phyloP scores from a whole-genome alignment of 2,113 vertebrate genomes.

The Stigmatopora argus region DNA sequence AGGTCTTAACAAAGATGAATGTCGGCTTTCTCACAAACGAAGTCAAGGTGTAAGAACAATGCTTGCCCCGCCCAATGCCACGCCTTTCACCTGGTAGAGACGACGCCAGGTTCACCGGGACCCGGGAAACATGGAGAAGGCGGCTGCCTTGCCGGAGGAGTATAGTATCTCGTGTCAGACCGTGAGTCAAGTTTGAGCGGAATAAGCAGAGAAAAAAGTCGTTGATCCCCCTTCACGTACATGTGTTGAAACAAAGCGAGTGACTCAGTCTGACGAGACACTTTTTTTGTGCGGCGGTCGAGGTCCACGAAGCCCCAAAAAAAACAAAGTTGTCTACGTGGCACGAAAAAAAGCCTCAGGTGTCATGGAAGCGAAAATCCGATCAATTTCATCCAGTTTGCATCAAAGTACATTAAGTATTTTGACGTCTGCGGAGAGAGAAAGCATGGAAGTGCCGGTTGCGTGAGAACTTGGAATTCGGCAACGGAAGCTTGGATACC shows the following conservation, averaged over 20 bases:
- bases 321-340: slow-evolving; percentile 10
- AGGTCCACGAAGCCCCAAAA: not conserved
- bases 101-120: slow-evolving; percentile 13
- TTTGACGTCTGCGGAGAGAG: not conserved
- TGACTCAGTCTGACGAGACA: slow-evolving; percentile 46
- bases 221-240: slow-evolving; percentile 8
- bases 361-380: not conserved
- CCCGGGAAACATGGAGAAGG: not conserved
- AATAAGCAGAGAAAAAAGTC: slow-evolving; percentile 15
- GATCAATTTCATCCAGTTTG: not conserved
- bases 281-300: not conserved
- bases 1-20: not conserved
- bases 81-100: slow-evolving; percentile 53
- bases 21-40: not conserved
- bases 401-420: not conserved
- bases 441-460: not conserved
- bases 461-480: slow-evolving; percentile 31
- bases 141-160: slow-evolving; percentile 17
- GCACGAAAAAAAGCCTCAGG: not conserved
- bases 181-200: slow-evolving; percentile 31
- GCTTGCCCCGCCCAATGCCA: slow-evolving; percentile 28
- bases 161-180: slow-evolving; percentile 16
- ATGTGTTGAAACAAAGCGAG: slow-evolving; percentile 17
- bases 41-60: slow-evolving; percentile 39
- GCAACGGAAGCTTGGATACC: slow-evolving; percentile 48